Evolutionary conservation across 92 coral and sea anemone species (phyloP), one percentile per base, ranked within the genome.

Genomic region (Epizoanthus rinbou): DNA sequence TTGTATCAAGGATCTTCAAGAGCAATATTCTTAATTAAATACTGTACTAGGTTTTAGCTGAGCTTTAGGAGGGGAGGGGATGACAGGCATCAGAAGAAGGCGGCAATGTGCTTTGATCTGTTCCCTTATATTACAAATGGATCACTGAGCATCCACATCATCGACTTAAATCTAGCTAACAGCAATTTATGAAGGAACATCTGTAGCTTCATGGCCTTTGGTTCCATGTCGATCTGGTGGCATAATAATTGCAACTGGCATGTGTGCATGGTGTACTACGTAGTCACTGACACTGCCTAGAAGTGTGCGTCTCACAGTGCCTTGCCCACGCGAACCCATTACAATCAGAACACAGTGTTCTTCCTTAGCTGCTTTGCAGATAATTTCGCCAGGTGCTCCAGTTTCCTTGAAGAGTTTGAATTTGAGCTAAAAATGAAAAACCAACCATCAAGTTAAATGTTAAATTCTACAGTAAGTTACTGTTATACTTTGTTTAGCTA

Each of bases 241-340:
- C 57, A 91, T 90, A 37, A 93, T 87, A 53, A 93, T 87, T 19
- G 86, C 92, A 3, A 93, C 91, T 16, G 97, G 93, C 28, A 84
- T 76, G 47, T 89, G 89, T 73, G 88, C 80, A 41, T 93, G 97
- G 66, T 93, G 97, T 17, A 93, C 92, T 28, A 86, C 79, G 69
- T 91, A 93, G 75, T 93, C 97, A 73, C 97, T 93, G 58, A 87
- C 91, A 57, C 97, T 93, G 5, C 97, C 97, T 21, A 93, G 73
- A 14, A 93, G 80, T 6, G 97, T 91, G 64, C 97, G 94, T 6
- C 97, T 91, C 50, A 93, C 39, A 11, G 94, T 89, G 18, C 94
- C 94, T 14, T 75, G 60, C 62, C 97, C 97, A 64, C 97, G 92
- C 15, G 94, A 90, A 18, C 97, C 97, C 87, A 91, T 79, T 62